Evolutionary conservation across 1,140 invertebrate genomes (phyloP), one percentile per base, ranked within the genome.

Genomic region (Polypedilum pembai): DNA sequence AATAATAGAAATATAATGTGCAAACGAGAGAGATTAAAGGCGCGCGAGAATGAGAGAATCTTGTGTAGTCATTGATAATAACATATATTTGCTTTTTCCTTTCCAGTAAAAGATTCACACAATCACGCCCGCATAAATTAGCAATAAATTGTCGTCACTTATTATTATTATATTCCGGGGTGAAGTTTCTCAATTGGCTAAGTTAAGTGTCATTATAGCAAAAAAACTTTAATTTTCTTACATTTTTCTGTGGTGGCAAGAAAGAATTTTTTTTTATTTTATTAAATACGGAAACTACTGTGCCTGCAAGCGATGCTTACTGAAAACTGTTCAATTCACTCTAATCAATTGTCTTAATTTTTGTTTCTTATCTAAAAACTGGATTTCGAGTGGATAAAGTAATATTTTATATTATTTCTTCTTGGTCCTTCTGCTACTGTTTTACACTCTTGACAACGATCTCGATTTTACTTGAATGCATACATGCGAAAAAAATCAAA

Each of bases 241-340:
- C 45, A 56, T 15, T 15, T 56, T 56, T 56, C 45, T 56, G 10
- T 56, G 45, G 45, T 15, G 24, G 24, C 24, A 33, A 33, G 24
- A 33, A 33, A 45, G 8, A 45, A 56, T 4, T n/a, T 56, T 56
- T 56, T 56, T 12, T 45, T 45, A 8, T 45, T 56, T n/a, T n/a
- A n/a, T n/a, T n/a, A n/a, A 56, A n/a, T 56, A 15, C 45, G 45
- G 45, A 56, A n/a, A 1, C 12, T 56, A 56, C n/a, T 56, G 45
- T 56, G n/a, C n/a, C 12, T n/a, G n/a, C 45, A 56, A 56, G 45
- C 45, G 45, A 56, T 56, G 45, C n/a, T 56, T 12, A 56, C 45
- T n/a, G n/a, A 56, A 56, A 56, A 56, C 12, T 56, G 45, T 56
- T 56, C 45, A n/a, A 15, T 56, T 56, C 45, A 56, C 45, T 56